Evolutionary conservation across 2,113 vertebrate species (phyloP).

Genomic region (Spilogale gracilis): DNA sequence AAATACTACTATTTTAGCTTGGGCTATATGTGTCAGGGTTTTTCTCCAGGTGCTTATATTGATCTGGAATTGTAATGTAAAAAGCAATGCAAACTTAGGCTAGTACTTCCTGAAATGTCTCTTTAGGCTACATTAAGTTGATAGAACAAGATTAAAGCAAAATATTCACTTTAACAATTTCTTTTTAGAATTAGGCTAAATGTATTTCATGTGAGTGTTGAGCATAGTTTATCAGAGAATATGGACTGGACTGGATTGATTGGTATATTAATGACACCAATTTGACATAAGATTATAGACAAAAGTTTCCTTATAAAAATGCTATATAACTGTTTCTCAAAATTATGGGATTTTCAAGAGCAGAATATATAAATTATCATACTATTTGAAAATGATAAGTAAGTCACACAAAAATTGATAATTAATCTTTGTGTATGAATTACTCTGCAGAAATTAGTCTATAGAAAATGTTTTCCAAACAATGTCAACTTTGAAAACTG

Average conservation of each 20-base stretch:
- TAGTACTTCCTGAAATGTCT: slow-evolving; percentile 75
- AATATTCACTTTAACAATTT: slow-evolving; percentile 70
- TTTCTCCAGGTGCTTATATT: slow-evolving; percentile 82
- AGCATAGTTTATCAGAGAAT: slow-evolving; percentile 75
- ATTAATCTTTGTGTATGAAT: slow-evolving; percentile 70
- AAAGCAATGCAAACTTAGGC: slow-evolving; percentile 79
- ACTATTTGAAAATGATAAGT: slow-evolving; percentile 60
- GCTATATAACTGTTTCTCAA: slow-evolving; percentile 62
- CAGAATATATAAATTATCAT: slow-evolving; percentile 54
- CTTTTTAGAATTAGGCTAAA: slow-evolving; percentile 70
- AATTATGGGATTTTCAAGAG: slow-evolving; percentile 68
- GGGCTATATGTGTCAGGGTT: slow-evolving; percentile 78
- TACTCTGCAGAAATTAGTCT: slow-evolving; percentile 65
- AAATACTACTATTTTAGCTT: slow-evolving; percentile 77
- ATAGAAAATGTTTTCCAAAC: slow-evolving; percentile 67
- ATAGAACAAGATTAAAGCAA: slow-evolving; percentile 78
- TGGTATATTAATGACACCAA: slow-evolving; percentile 59
- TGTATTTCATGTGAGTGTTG: slow-evolving; percentile 66
- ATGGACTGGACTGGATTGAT: slow-evolving; percentile 53
- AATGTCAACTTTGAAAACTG: slow-evolving; percentile 66
- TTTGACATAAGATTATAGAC: slow-evolving; percentile 66
- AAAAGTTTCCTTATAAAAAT: slow-evolving; percentile 63
- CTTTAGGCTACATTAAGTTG: slow-evolving; percentile 74
- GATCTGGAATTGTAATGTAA: slow-evolving; percentile 81
- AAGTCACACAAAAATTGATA: slow-evolving; percentile 57